Base-by-base conservation (phyloP, 2,113 vertebrate genomes). In the Malurus elegans region DNA sequence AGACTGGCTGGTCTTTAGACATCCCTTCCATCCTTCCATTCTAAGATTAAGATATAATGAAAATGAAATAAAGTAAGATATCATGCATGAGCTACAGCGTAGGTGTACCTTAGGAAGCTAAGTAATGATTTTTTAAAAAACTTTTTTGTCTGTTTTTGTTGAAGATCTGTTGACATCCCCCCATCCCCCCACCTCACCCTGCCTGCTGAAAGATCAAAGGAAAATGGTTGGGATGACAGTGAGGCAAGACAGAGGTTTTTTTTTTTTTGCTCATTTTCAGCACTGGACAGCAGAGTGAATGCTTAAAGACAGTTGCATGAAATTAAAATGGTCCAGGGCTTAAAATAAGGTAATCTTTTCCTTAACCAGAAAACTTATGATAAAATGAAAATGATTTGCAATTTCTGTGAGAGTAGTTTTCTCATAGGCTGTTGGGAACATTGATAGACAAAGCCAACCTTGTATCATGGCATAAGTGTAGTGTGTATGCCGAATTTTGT, bases 231-330 rank as follows among this genome's bases (percentile, higher is more conserved):
- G 12, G 38, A 60, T 54, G 42, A 73, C 9, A 54, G 53, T 17
- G 29, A 91, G n/a, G 34, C 50, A 69, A 71, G 42, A 73, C 4
- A 32, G 8, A 45, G n/a, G 16, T 8, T 83, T 34, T 85, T 64
- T 57, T 64, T 57, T 31, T 18, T 51, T 88, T 34, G 23, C 66
- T 71, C 31, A 4, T 88, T 94, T 96, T 96, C 90, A 96, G 92
- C 84, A 95, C 78, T 76, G 73, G 69, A 96, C 79, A 96, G 85
- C 80, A 95, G 57, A 91, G 28, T 54, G 62, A 93, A 60, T 75
- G 32, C 40, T 71, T 69, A 45, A 82, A 88, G 44, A 14, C 45
- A 13, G 1, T 42, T 70, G 34, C 14, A 60, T 42, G 54, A 50
- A 86, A 75, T 88, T 61, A 34, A 88, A 95, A 42, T 40, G 3